Conservation (phyloP, 2,797 vertebrate genomes). For the Sarcoramphus papa region DNA sequence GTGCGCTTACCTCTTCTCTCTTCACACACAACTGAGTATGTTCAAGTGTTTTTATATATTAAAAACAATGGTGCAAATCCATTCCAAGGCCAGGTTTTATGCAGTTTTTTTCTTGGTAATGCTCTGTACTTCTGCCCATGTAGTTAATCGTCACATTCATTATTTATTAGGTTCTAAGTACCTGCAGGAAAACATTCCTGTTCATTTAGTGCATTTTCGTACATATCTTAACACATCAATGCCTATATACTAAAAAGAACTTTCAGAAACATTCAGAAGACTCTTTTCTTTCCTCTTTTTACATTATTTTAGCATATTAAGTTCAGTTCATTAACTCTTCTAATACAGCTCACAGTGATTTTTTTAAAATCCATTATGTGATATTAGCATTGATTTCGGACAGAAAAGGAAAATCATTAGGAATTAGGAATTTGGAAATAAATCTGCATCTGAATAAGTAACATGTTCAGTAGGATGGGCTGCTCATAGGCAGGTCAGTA, state of each 20-base stretch:
- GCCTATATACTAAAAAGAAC: not conserved
- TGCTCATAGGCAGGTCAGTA: not conserved
- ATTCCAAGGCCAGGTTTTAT: not conserved
- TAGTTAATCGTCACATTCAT: slow-evolving; percentile 29
- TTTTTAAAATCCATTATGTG: not conserved
- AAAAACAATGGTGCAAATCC: not conserved
- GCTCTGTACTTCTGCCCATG: not conserved
- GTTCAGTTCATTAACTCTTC: not conserved
- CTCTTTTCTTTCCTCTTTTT: not conserved
- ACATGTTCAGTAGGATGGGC: not conserved
- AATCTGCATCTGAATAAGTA: not conserved
- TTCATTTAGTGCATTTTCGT: slow-evolving; percentile 55
- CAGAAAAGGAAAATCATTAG: not conserved
- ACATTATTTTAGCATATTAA: not conserved
- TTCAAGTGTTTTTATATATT: slow-evolving; percentile 25
- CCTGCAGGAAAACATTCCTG: slow-evolving; percentile 43
- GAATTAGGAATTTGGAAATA: not conserved
- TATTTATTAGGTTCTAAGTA: slow-evolving; percentile 56
- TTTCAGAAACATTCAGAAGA: slow-evolving; percentile 24
- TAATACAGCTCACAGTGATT: not conserved
- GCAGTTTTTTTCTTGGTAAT: not conserved
- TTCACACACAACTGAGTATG: not conserved
- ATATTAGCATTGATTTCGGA: not conserved
- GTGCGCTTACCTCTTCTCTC: not conserved
- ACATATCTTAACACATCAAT: slow-evolving; percentile 26